Evolutionary conservation across 2,888 invertebrate species (phyloP), one percentile per base, ranked within the genome.

Genomic region (Silvanus unidentatus): DNA sequence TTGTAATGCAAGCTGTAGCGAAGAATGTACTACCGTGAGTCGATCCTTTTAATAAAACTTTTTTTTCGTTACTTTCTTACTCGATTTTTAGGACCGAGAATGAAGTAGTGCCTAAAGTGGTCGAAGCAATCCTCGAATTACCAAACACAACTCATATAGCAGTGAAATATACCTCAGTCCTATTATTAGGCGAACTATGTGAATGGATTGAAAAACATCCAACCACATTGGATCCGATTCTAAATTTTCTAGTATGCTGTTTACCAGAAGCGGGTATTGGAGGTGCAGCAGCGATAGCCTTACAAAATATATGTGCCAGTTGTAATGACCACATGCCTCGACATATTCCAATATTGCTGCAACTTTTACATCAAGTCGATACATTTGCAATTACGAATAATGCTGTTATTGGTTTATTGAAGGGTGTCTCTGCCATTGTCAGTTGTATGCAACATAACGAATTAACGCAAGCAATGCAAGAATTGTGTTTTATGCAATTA

Each of bases 181-280:
- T 87, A 55, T 74, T 96, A 39, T 74, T 96, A 37, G 95, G 94
- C 1, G 94, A 96, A 73, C 76, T 96, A 30, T 86, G 90, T 66
- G 97, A 98, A 68, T 98, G 97, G 97, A 86, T 97, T 42, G 88
- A 93, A 63, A 79, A 80, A 58, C 94, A 96, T 74, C 80, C 90
- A 0, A 80, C 82, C 52, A 83, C 85, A 40, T 72, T 95, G 56
- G 88, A 89, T 72, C 84, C 89, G 10, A 83, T 88, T 39, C 74
- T 94, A 47, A 86, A 90, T 71, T 88, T 86, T 64, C 74, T 94
- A 16, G 74, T 92, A 36, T 77, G 77, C 34, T 85, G 87, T 45
- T 72, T 93, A 52, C 82, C 81, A 45, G 82, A 87, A 60, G 77
- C 78, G 41, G 81, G 82, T n/a, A 71, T 90, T 42, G 79, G 89